Evolutionary conservation across 2,113 vertebrate species (phyloP), one percentile per base, ranked within the genome.

Genomic region (Hassar affinis): DNA sequence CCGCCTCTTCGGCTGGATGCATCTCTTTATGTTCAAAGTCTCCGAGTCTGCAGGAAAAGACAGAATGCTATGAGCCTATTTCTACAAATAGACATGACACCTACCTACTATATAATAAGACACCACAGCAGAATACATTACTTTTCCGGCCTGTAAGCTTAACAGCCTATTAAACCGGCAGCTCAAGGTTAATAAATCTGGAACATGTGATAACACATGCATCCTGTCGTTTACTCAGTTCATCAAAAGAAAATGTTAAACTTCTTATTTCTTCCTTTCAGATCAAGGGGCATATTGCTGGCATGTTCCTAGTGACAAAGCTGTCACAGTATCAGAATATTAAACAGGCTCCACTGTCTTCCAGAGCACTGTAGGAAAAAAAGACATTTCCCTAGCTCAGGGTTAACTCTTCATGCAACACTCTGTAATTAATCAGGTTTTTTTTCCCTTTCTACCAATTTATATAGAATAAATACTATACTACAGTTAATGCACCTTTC

Each of bases 1-100:
- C 47, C 89, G 91, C 85, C 91, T 91, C 85, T 90, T 94, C 78
- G 92, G 89, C 85, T 89, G 91, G 2, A 88, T 5, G 0, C 90
- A 90, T 0, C 94, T 89, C 74, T 94, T 94, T 7, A 94, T 79
- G 78, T 75, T 90, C 59, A 88, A 68, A 0, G 87, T 89, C 0
- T 81, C 92, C 87, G 88, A 57, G 87, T 87, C 82, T 86, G 47
- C 12, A 51, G 45, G 33, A 57, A 82, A 11, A 51, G 20, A 30
- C 17, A 77, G 10, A 56, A 35, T 8, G 33, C 51, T 1, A 56
- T 25, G 18, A 33, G 51, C 30, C 6, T 2, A 45, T 45, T 56
- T 64, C 57, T 49, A 30, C 10, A 35, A 27, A 54, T 9, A 27
- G 22, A 27, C 42, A 59, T 20, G 64, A 8, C 33, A 49, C 17